Evolutionary conservation across 2,797 vertebrate genomes (phyloP), one percentile per base, ranked within the genome.

Genomic region (Jordanella pulchra): DNA sequence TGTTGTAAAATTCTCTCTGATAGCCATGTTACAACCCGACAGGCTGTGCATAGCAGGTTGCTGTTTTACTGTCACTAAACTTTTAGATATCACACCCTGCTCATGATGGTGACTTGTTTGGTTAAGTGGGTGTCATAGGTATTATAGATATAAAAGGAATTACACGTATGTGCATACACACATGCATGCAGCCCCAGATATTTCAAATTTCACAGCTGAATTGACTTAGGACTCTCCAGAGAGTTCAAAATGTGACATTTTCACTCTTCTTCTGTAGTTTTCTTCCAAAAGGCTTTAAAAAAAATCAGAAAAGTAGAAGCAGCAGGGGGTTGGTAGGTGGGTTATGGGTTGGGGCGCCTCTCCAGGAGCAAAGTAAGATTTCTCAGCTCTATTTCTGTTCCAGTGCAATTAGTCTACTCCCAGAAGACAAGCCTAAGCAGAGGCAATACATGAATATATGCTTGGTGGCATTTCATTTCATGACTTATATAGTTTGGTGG

Each of bases 141-240:
- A 65, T 87, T 86, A 88, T 73, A 81, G 82, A 90, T 87, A 86
- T 90, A 90, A 91, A 91, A 71, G 73, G 79, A 87, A 89, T 87
- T 89, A 92, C 88, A 89, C 81, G 88, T 81, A 71, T 77, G 61
- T 71, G 15, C 61, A 1, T 27, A 9, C 79, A 87, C 79, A 88
- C 81, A 67, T 73, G 67, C 77, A 71, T 67, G 67, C 65, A 80
- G 82, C 72, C 78, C 77, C 72, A 84, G 86, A 89, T 85, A 85
- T 84, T 88, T 92, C 81, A 89, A 81, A 89, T 89, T 92, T 91
- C 88, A 88, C 87, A 89, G 93, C 85, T 91, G 90, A 91, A 86
- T 94, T 94, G 92, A 94, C 91, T 93, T 90, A 90, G 83, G 88
- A 93, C 89, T 95, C 94, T 94, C 92, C 1, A 85, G 93, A 94